Evolutionary conservation across 2,888 invertebrate species (phyloP).

Genomic region (Penaeus monodon): DNA sequence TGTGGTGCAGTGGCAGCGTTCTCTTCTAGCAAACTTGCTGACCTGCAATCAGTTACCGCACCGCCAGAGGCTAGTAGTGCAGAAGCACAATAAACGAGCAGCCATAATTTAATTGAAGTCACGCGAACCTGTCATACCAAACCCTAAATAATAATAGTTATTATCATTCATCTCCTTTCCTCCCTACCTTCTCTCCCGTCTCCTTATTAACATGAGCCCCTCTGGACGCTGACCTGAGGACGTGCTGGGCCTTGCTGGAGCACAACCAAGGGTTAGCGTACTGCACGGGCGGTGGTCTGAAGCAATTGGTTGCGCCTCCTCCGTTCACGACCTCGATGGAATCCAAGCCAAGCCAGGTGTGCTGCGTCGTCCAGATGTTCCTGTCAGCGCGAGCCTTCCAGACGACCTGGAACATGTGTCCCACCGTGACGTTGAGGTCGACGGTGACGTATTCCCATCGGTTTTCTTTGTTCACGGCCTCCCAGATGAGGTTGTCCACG

Average conservation of each 20-base stretch:
- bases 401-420: neutral
- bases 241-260: neutral
- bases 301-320: constrained; percentile 11
- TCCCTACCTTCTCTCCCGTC: no score
- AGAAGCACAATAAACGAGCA: no score
- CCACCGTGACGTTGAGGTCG: neutral
- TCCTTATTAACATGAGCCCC: no score
- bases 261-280: constrained; percentile 20
- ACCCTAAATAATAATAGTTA: no score
- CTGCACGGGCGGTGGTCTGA: constrained; percentile 29
- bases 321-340: constrained; percentile 11
- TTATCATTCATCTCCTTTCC: no score
- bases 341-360: constrained; percentile 17
- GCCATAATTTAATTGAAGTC: no score
- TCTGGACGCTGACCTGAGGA: no score
- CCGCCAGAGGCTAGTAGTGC: no score
- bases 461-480: neutral
- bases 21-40: no score
- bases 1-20: no score
- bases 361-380: constrained; percentile 6
- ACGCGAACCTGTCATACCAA: no score
- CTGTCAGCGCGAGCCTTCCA: constrained; percentile 5
- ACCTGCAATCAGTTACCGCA: no score
- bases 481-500: constrained; percentile 1
- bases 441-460: constrained; percentile 15